Conservation (phyloP, 2,888 invertebrate genomes). For the Lepidochitona cinerea region DNA sequence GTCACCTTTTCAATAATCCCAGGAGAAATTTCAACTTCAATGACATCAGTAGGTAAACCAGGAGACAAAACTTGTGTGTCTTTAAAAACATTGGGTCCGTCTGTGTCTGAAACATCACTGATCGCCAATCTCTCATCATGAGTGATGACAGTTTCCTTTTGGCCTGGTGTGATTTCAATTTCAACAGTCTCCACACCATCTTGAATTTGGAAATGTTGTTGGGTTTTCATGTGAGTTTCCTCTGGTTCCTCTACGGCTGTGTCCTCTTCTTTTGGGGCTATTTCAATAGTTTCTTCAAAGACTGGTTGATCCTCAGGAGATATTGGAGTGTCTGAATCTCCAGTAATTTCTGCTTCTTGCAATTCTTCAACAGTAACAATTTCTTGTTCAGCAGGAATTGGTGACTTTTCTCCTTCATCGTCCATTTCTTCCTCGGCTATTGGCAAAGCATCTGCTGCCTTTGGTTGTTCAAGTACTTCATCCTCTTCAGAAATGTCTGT, state of each 20-base stretch:
- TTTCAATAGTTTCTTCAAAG: neutral
- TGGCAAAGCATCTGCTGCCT: neutral
- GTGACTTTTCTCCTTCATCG: neutral
- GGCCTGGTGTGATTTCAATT: neutral
- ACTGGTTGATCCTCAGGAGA: neutral
- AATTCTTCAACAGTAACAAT: too few relatives aligned
- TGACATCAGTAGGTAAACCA: neutral
- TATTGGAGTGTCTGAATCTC: neutral
- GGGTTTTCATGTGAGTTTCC: too few relatives aligned
- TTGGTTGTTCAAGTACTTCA: neutral
- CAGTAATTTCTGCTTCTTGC: neutral
- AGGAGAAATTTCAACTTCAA: neutral
- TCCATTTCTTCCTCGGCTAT: neutral
- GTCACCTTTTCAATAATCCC: neutral
- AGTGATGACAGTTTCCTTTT: neutral
- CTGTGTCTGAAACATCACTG: neutral
- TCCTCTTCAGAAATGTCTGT: neutral
- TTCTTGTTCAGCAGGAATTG: neutral
- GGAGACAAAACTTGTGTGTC: neutral
- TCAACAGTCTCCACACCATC: neutral
- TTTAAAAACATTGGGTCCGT: neutral
- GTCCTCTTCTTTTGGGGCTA: neutral
- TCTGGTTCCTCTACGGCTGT: neutral
- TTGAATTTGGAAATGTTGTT: too few relatives aligned
- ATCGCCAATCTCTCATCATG: neutral